A percentile compares a stretch with the other conserved stretches of the same genome.
Evolutionary conservation across 2,888 invertebrate genomes (phyloP).

Genomic region (Dicyrtomina minuta): DNA sequence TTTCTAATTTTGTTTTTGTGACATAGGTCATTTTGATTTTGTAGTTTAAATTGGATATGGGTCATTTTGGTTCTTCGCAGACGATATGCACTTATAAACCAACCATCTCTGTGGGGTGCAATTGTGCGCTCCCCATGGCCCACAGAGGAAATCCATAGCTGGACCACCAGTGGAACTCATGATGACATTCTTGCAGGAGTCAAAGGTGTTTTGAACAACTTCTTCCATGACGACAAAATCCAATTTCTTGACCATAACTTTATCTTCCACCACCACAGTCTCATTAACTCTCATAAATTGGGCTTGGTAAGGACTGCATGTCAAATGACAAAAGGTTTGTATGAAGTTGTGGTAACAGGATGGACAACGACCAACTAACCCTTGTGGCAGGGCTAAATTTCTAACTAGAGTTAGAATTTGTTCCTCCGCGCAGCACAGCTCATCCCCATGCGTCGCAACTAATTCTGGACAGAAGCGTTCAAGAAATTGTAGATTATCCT

Average conservation of each 20-base stretch:
- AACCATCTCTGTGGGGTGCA: conserved; percentile 61
- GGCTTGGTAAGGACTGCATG: conserved; percentile 75
- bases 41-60: too few species aligned
- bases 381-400: conserved; percentile 65
- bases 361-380: conserved; percentile 76
- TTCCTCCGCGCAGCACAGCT: conserved; percentile 45
- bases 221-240: conserved; percentile 60
- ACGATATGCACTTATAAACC: too few species aligned
- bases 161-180: conserved; percentile 73
- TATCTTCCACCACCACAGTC: conserved; percentile 22
- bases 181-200: conserved; percentile 76
- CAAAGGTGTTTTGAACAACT: conserved; percentile 67
- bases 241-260: conserved; percentile 35
- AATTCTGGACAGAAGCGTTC: conserved; percentile 66
- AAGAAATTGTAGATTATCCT: conserved; percentile 59
- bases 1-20: too few species aligned
- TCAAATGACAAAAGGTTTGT: conserved; percentile 74
- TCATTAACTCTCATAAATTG: conserved; percentile 60
- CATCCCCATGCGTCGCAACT: conserved; percentile 56
- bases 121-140: conserved; percentile 63
- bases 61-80: too few species aligned
- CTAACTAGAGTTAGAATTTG: conserved; percentile 46
- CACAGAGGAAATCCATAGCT: conserved; percentile 79
- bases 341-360: conserved; percentile 77
- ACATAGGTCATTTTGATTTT: too few species aligned